phyloP scores from a whole-genome alignment of 2,113 vertebrate genomes.

The Thamnaconus septentrionalis region DNA sequence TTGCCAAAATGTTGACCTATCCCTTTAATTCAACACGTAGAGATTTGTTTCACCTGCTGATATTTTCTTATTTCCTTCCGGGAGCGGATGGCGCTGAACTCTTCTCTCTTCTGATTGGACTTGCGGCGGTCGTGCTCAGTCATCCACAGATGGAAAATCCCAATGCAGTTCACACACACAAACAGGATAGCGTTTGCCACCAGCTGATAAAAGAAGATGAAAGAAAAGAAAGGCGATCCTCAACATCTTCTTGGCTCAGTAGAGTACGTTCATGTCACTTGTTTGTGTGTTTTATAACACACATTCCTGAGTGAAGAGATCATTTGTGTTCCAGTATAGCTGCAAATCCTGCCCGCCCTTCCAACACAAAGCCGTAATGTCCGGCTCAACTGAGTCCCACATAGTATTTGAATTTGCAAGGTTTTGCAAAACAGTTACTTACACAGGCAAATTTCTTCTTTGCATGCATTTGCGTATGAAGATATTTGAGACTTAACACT shows the following conservation, averaged over 20 bases:
- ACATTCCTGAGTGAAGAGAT: not conserved
- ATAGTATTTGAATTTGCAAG: slow-evolving; percentile 19
- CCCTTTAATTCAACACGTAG: too few species aligned
- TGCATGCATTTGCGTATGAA: slow-evolving; percentile 31
- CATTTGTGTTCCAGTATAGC: slow-evolving; percentile 27
- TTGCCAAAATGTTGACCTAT: too few species aligned
- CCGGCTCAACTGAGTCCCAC: not conserved
- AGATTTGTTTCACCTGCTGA: slow-evolving; percentile 77
- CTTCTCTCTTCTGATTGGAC: slow-evolving; percentile 81
- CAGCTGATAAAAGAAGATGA: slow-evolving; percentile 63
- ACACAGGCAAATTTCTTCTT: too few species aligned
- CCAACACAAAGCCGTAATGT: not conserved
- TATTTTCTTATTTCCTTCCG: slow-evolving; percentile 81
- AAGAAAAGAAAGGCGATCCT: not conserved
- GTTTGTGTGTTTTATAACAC: too few species aligned
- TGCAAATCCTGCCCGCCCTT: too few species aligned
- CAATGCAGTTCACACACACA: slow-evolving; percentile 81
- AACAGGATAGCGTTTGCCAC: slow-evolving; percentile 83
- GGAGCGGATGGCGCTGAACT: slow-evolving; percentile 78
- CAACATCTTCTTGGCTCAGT: not conserved
- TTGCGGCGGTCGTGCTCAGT: slow-evolving; percentile 78
- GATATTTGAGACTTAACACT: slow-evolving; percentile 14
- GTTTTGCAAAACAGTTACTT: not conserved
- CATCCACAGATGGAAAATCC: slow-evolving; percentile 82
- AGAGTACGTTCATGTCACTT: too few species aligned